Conservation (phyloP, 2,888 invertebrate genomes). For the Andrena dorsata region DNA sequence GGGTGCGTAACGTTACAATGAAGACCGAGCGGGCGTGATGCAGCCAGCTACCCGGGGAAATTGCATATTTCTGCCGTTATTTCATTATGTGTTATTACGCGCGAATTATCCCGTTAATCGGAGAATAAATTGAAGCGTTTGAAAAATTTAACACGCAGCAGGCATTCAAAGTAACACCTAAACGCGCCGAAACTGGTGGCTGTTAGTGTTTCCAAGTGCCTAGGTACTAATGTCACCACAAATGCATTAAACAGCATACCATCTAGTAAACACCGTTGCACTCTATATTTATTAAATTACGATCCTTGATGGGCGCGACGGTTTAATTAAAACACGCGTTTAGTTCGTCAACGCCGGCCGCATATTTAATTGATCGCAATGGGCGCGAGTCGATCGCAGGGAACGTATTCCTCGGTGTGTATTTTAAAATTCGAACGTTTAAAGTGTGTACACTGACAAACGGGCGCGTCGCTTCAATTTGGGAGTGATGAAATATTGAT, state of each 20-base stretch:
- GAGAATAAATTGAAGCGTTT: not conserved
- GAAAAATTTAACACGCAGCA: not conserved
- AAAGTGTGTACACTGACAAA: not conserved
- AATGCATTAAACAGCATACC: not conserved
- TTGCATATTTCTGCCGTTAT: slow-evolving; percentile 49
- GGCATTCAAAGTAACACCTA: not conserved
- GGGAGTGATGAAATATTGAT: slow-evolving; percentile 41
- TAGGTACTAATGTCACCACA: not conserved
- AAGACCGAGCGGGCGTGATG: slow-evolving; percentile 17
- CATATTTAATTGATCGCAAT: slow-evolving; percentile 14
- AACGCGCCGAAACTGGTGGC: no score
- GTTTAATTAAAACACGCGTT: not conserved
- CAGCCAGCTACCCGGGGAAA: not conserved
- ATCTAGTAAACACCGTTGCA: not conserved
- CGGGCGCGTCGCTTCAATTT: slow-evolving; percentile 25
- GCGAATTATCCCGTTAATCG: not conserved
- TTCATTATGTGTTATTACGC: slow-evolving; percentile 36
- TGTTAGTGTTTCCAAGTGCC: not conserved
- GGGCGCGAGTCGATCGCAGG: no score
- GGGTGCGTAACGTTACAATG: slow-evolving; percentile 42
- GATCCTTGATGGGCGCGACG: not conserved
- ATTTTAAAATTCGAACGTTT: slow-evolving; percentile 26
- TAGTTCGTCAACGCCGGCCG: slow-evolving; percentile 4
- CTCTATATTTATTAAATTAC: slow-evolving; percentile 4
- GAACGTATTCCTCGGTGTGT: not conserved